Percentiles rank a stretch among this genome's conserved stretches.
Conservation (phyloP, 2,113 vertebrate species). For the Cisticola juncidis region DNA sequence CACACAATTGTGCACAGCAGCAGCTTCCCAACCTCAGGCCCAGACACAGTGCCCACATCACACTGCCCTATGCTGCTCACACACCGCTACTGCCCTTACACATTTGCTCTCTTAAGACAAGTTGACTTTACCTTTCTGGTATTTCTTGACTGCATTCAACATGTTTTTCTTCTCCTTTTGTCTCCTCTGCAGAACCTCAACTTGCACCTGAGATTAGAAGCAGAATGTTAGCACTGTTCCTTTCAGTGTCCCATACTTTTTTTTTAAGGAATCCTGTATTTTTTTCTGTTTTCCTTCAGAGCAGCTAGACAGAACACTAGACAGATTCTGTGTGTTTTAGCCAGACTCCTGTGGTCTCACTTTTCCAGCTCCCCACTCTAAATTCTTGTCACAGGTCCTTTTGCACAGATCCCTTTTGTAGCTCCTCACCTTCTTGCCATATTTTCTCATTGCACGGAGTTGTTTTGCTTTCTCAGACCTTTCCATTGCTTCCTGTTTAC, state of each 20-base stretch:
- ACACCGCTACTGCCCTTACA: neutral
- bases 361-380: neutral
- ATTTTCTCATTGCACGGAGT: constrained; percentile 92
- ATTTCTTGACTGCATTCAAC: constrained; percentile 93
- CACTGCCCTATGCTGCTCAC: neutral
- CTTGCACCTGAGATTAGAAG: constrained; percentile 84
- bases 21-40: neutral
- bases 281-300: neutral
- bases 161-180: constrained; percentile 93
- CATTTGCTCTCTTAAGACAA: neutral
- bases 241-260: neutral
- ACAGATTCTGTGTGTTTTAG: neutral
- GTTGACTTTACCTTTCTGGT: constrained; percentile 88
- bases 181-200: constrained; percentile 92
- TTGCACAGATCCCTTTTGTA: neutral
- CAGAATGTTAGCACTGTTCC: neutral
- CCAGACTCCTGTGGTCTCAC: neutral
- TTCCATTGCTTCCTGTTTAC: constrained; percentile 88
- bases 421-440: constrained; percentile 90
- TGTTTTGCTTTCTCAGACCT: constrained; percentile 95
- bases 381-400: neutral
- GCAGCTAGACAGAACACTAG: neutral
- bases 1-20: neutral
- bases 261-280: neutral
- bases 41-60: neutral